Evolutionary conservation across 2,797 vertebrate genomes (phyloP).

Genomic region (Sternotherus odoratus): DNA sequence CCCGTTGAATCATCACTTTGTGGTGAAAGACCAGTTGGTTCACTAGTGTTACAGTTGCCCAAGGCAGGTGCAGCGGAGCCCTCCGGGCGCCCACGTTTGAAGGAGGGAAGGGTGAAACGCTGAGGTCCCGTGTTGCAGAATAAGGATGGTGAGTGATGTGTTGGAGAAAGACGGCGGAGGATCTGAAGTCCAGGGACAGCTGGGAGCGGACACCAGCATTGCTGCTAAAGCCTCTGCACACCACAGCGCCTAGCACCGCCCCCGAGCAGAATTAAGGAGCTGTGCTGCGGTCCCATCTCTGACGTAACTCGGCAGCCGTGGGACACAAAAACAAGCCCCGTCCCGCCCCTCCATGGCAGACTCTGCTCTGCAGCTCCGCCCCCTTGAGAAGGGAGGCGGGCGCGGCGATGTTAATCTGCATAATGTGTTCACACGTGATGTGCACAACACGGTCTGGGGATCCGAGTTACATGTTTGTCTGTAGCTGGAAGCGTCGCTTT

Average conservation of each 20-base stretch:
- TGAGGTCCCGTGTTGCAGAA: too few species aligned
- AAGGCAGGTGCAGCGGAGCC: background rate
- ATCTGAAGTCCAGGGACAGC: background rate
- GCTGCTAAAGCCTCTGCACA: background rate
- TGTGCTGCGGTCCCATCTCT: background rate
- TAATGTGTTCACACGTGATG: background rate
- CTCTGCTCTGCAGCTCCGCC: background rate
- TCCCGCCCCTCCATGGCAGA: background rate
- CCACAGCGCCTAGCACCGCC: background rate
- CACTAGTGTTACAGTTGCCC: background rate
- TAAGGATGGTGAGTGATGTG: too few species aligned
- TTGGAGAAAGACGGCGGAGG: background rate
- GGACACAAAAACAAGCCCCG: too few species aligned
- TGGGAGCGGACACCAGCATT: background rate
- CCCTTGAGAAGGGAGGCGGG: background rate
- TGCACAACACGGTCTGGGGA: fast-evolving
- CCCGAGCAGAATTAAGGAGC: background rate
- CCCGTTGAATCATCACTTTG: background rate
- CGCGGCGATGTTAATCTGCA: fast-evolving
- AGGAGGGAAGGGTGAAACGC: too few species aligned
- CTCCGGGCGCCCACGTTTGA: background rate
- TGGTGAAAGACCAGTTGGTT: background rate
- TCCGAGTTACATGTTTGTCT: background rate
- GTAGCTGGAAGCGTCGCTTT: too few species aligned
- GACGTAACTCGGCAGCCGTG: background rate